These are phyloP conservation scores for Siphlonurus alternatus DNA, from an alignment of 2,888 invertebrate species.

Conservation along the genomic window DNA sequence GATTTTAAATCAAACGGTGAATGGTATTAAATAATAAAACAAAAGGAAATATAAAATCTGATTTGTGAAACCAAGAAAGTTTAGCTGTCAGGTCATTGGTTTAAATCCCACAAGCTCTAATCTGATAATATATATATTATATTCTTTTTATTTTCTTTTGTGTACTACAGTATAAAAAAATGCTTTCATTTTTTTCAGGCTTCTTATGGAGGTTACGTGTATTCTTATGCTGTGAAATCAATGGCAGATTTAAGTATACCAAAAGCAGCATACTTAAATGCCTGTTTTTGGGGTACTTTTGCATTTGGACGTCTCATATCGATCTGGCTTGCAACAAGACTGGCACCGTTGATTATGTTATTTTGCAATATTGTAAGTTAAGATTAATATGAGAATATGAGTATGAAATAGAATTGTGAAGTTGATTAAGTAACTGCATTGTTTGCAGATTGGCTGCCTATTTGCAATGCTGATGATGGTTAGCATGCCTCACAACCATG, in stretches of 20 bases:
- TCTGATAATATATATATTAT: background rate
- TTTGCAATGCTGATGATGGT: background rate
- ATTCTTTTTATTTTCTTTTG: background rate
- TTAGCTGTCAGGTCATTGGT: background rate
- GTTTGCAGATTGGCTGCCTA: background rate
- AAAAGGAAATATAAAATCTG: background rate
- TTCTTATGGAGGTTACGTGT: slow-evolving; percentile 1
- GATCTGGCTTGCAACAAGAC: background rate
- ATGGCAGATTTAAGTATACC: background rate
- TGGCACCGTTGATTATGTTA: background rate
- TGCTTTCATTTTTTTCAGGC: background rate
- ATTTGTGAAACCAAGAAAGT: background rate
- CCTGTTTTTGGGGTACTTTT: background rate
- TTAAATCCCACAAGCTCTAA: background rate
- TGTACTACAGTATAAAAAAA: background rate
- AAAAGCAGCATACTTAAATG: background rate
- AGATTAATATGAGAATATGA: background rate
- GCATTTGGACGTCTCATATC: background rate
- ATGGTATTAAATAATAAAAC: too few relatives aligned
- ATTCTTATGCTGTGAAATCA: background rate
- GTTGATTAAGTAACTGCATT: background rate
- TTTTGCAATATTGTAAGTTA: background rate
- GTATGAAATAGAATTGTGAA: background rate
- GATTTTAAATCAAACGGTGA: too few relatives aligned
- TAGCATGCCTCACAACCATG: background rate